Evolutionary conservation across 2,888 invertebrate species (phyloP).

Genomic region (Limnephilus lunatus): DNA sequence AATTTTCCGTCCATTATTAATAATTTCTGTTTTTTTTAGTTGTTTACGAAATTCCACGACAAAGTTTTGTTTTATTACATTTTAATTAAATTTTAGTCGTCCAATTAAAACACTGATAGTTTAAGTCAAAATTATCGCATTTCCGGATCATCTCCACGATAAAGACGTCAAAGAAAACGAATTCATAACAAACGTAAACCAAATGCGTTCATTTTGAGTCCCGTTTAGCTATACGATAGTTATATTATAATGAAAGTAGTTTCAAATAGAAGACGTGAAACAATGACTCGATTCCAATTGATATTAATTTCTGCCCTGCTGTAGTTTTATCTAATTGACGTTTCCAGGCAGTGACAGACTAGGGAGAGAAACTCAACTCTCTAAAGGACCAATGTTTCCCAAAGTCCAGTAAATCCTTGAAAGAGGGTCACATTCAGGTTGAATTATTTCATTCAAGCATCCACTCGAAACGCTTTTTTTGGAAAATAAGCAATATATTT

Average conservation of each 20-base stretch:
- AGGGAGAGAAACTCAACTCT: not conserved
- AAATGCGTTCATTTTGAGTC: too few relatives aligned
- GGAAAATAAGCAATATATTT: not conserved
- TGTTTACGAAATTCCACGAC: too few relatives aligned
- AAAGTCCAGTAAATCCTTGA: not conserved
- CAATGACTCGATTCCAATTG: not conserved
- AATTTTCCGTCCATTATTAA: too few relatives aligned
- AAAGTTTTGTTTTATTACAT: too few relatives aligned
- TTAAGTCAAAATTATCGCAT: not conserved
- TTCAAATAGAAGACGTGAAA: not conserved
- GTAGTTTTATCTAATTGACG: not conserved
- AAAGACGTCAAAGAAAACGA: too few relatives aligned
- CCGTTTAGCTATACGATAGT: not conserved
- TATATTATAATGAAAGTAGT: not conserved
- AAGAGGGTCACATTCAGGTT: not conserved
- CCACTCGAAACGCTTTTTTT: not conserved
- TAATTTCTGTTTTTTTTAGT: too few relatives aligned
- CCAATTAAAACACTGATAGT: not conserved
- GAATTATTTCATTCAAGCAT: not conserved
- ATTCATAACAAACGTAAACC: too few relatives aligned
- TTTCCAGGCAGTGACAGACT: not conserved
- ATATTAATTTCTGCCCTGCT: not conserved
- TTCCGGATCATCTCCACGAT: not conserved
- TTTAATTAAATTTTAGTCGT: too few relatives aligned
- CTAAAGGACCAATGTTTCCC: not conserved